Evolutionary conservation across 2,888 invertebrate genomes (phyloP), one percentile per base, ranked within the genome.

Genomic region (Andrena camellia): DNA sequence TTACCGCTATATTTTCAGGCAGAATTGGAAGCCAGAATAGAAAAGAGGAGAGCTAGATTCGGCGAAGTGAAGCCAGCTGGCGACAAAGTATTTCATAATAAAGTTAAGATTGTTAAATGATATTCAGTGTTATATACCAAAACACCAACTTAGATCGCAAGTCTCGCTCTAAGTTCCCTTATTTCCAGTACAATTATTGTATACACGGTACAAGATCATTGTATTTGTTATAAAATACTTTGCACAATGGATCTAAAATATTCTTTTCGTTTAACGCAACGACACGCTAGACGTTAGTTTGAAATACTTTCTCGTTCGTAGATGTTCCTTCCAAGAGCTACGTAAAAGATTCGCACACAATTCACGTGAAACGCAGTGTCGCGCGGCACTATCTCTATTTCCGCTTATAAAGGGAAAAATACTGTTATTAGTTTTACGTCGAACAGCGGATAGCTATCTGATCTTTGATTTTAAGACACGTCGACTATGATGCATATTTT

Each of bases 41-140:
- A 97, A 87, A 97, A 97, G 92, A 95, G 98, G 69, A 97, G 97
- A 92, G 97, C 96, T 77, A 96, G 98, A 88, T 98, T 98, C 94
- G 97, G 97, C n/a, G 94, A 94, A 78, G 94, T 94, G 0, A 94
- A 95, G 84, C 88, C 93, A 5, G 68, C 83, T 23, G 91, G 54
- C 20, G 83, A 91, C 10, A 93, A 92, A 89, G 89, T 90, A 82
- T 89, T 92, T 84, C 88, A 89, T 20, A 93, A 92, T 84, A 94
- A 93, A 91, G 87, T 93, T 67, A 94, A 94, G 86, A 92, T 93
- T 82, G 93, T 93, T 72, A 94, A 94, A 93, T 94, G 94, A 94
- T 94, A 94, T 90, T 92, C 93, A 85, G 82, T 94, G 75, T 89
- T 92, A 73, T 93, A 94, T 80, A 90, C 91, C 75, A 92, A 90